A percentile compares a stretch with the other conserved stretches of the same genome.
Evolutionary conservation across 2,888 invertebrate species (phyloP).

Genomic region (Metacarcinus magister): DNA sequence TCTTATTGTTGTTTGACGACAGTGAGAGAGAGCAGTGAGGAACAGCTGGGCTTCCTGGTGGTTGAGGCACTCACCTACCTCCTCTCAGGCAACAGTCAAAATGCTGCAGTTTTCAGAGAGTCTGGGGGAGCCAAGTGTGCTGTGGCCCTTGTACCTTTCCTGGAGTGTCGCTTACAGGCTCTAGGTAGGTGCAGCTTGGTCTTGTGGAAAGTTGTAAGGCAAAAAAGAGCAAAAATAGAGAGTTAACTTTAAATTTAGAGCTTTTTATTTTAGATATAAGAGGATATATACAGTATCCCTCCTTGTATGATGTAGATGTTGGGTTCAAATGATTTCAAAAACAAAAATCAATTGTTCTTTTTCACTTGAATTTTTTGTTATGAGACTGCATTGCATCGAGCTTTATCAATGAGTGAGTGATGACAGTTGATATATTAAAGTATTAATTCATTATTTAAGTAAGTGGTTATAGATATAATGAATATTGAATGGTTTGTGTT

Average conservation of each 20-base stretch:
- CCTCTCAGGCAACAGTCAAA: constrained; percentile 92
- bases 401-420: background rate
- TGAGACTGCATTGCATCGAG: background rate
- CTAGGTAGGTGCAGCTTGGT: constrained; percentile 87
- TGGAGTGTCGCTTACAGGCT: constrained; percentile 92
- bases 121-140: constrained; percentile 97
- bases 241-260: background rate
- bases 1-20: background rate
- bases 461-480: background rate
- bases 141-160: constrained; percentile 93
- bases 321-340: background rate
- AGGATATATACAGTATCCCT: background rate
- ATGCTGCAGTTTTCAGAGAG: constrained; percentile 96
- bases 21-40: constrained; percentile 84
- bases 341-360: background rate
- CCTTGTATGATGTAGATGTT: background rate
- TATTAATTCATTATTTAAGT: background rate
- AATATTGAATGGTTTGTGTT: constrained; percentile 63
- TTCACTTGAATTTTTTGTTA: background rate
- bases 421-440: background rate
- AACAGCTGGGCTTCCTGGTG: constrained; percentile 92
- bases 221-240: background rate
- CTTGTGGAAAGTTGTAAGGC: background rate
- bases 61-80: constrained; percentile 95
- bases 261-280: background rate